Evolutionary conservation across 2,888 invertebrate genomes (phyloP).

Genomic region (Pristionchus japonicus): DNA sequence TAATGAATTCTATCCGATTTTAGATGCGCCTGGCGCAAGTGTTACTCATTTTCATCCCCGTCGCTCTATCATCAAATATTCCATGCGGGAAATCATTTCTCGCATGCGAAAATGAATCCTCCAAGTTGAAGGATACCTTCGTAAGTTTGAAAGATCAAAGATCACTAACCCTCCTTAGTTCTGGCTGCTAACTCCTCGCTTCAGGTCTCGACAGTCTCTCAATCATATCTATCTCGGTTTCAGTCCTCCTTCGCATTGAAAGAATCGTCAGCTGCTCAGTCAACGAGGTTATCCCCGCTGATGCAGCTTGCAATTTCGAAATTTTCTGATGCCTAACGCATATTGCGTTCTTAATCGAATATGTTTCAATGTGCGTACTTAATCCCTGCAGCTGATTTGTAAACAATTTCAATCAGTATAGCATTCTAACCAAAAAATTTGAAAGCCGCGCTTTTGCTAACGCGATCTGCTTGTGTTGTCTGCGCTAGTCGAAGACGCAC

Average conservation of each 20-base stretch:
- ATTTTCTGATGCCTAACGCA: neutral
- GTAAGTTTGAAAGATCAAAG: constrained; percentile 25
- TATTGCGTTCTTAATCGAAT: neutral
- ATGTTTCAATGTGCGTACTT: neutral
- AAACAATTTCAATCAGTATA: too few relatives aligned
- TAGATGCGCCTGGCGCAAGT: constrained; percentile 51
- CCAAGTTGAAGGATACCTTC: constrained; percentile 17
- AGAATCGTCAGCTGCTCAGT: neutral
- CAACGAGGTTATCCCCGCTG: constrained; percentile 16
- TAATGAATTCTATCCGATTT: neutral
- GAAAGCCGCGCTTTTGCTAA: neutral
- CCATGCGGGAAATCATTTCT: constrained; percentile 72
- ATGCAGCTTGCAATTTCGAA: neutral
- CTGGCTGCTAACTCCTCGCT: neutral
- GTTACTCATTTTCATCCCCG: constrained; percentile 31
- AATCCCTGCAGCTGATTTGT: neutral
- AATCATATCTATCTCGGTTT: constrained; percentile 41
- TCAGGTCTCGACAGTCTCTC: constrained; percentile 23
- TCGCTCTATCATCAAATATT: constrained; percentile 55
- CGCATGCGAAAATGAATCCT: constrained; percentile 65
- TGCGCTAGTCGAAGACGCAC: neutral
- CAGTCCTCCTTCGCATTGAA: neutral
- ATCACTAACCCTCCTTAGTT: constrained; percentile 14
- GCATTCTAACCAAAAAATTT: too few relatives aligned
- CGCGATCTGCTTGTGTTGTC: neutral